These are phyloP conservation scores for Drosophila ochracea DNA, from an alignment of 2,888 invertebrate species.

Conservation along the genomic window DNA sequence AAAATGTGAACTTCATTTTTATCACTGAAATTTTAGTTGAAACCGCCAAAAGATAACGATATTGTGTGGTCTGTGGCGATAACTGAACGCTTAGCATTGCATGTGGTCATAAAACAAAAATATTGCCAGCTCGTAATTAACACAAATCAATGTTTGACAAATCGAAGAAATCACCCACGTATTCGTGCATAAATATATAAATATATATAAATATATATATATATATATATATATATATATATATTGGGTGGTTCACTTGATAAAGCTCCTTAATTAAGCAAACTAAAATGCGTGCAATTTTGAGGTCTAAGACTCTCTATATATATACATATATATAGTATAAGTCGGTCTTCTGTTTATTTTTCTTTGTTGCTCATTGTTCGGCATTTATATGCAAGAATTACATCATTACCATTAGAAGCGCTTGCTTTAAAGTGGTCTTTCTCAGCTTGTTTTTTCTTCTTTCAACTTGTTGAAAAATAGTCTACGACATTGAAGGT, in stretches of 20 bases:
- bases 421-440: conserved; percentile 21
- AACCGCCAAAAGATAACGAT: conserved; percentile 38
- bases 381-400: conserved; percentile 48
- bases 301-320: conserved; percentile 21
- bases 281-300: conserved; percentile 69
- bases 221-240: too few relatives aligned
- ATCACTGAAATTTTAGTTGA: conserved; percentile 42
- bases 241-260: conserved; percentile 28
- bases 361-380: conserved; percentile 40
- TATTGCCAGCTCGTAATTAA: conserved; percentile 9
- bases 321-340: background rate
- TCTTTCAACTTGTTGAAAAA: conserved; percentile 39
- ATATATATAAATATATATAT: background rate
- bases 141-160: conserved; percentile 36
- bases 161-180: conserved; percentile 22
- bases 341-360: background rate
- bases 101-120: conserved; percentile 39
- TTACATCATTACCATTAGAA: conserved; percentile 67
- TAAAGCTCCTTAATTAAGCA: conserved; percentile 48
- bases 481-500: conserved; percentile 56
- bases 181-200: background rate
- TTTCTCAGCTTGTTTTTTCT: conserved; percentile 13
- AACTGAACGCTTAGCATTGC: conserved; percentile 38
- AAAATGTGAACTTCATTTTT: conserved; percentile 8
- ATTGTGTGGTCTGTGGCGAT: conserved; percentile 24